Evolutionary conservation across 2,797 vertebrate genomes (phyloP), one percentile per base, ranked within the genome.

Genomic region (Syngnathus rostellatus): DNA sequence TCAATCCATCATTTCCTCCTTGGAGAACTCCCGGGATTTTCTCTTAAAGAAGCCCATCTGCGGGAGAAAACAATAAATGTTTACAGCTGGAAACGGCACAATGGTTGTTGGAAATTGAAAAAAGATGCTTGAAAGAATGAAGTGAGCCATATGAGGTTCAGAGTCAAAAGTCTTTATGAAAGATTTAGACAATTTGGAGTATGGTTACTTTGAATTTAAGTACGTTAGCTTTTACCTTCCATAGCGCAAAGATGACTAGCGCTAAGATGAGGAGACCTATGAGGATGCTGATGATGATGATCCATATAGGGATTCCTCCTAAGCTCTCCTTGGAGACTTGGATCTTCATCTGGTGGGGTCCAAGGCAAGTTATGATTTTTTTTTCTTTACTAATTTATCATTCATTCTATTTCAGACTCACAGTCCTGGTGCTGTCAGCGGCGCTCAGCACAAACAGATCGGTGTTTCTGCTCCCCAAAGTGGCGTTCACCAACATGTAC

Each of bases 1-100:
- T 89, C 79, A 88, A 74, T 88, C 76, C 5, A 78, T 85, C 73
- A 82, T 72, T 1, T 87, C 92, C 70, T 95, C 93, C 72, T 97
- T 91, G 88, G 94, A 92, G 82, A 93, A 95, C 75, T 97, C 94
- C 76, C 93, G 92, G 45, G 94, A 86, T 77, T 95, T 97, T 78
- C 97, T 93, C 87, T 95, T 98, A 88, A 99, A 99, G 91, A 99
- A 99, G 77, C 95, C 95, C 86, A 93, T 87, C 97, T 99, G 79
- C 72, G 74, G 80, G 66, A 81, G 75, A 65, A 80, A 72, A 75
- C 81, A 80, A 59, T 19, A 40, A 40, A 63, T 6, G 21, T 16
- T 63, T 46, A 21, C 37, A 39, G 31, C 11, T 39, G 31, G n/a
- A 50, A 64, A 37, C 11, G 19, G 45, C 6, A 16, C 37, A 37